Base-by-base conservation (phyloP, 2,888 invertebrate species). In the Acleris laterana region DNA sequence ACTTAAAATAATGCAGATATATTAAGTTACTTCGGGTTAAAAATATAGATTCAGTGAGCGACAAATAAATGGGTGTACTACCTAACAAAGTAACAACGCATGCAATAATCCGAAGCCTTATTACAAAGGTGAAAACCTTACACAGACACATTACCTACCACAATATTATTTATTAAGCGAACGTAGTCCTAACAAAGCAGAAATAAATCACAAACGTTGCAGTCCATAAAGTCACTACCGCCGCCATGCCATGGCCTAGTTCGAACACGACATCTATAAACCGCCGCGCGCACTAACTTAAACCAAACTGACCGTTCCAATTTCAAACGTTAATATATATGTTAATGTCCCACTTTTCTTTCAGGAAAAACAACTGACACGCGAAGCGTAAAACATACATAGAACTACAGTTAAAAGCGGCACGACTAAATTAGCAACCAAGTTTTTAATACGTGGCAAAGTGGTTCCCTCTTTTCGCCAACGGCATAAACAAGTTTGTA, bases 341-440 rank as follows among this genome's bases (percentile, higher is more conserved):
- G 87, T 80, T 85, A 84, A 87, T 85, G 80, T 83, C 80, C 83
- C 82, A 84, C 88, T 87, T 87, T 88, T 80, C 80, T 76, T 77
- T 86, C 88, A 89, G 90, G 89, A 89, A 91, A 84, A 82, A 70
- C 76, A 64, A 70, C 62, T 55, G 48, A 73, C 87, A 89, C 87
- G 90, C 65, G 55, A 61, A 22, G 59, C 48, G 9, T 38, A 38
- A n/a, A 48, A 32, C 60, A 32, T 22, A 42, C 28, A 44, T 53
- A 59, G 9, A 60, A 53, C 60, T 61, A 44, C 60, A 22, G 42
- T 50, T 61, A 61, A 19, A 42, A 25, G 50, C 44, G 16, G 25
- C 55, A 13, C 11, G 46, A 59, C 48, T 53, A 46, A 16, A 48
- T 59, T 4, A 19, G 32, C 42, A 20, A 42, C 16, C 19, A 51